Conservation (phyloP, 2,797 vertebrate genomes). For the Acanthis flammea region DNA sequence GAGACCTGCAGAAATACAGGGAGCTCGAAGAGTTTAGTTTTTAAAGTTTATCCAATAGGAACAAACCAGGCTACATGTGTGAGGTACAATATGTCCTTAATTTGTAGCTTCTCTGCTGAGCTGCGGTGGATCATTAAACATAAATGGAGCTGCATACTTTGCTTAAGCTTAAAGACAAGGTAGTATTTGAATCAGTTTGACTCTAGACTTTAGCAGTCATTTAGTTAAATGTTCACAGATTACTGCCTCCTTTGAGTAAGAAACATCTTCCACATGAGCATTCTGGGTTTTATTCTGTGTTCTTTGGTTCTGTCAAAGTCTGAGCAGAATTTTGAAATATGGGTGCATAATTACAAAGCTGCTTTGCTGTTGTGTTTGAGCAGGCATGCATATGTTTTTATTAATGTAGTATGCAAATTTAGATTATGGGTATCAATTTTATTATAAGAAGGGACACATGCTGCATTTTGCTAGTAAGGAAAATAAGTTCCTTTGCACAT, state of each 20-base stretch:
- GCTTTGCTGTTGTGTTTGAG: background rate
- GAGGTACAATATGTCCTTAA: background rate
- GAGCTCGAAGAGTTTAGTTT: background rate
- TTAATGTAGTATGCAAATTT: background rate
- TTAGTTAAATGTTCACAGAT: background rate
- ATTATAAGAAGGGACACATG: background rate
- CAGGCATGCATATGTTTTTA: background rate
- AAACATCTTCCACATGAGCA: fast-evolving
- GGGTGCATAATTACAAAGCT: background rate
- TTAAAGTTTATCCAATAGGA: background rate
- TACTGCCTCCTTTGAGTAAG: background rate
- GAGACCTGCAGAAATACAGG: background rate
- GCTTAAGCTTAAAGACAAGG: background rate
- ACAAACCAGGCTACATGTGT: background rate
- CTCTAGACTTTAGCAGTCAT: background rate
- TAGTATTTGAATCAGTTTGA: background rate
- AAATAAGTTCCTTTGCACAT: background rate
- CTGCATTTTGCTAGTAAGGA: background rate
- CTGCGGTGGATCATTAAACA: background rate
- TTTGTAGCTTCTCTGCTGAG: background rate
- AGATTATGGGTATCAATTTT: background rate
- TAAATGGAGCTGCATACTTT: background rate
- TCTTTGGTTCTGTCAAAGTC: background rate
- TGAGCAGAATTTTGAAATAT: background rate
- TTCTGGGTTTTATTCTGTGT: background rate